Evolutionary conservation across 2,113 vertebrate genomes (phyloP), one percentile per base, ranked within the genome.

Genomic region (Phalacrocorax brasilianus): DNA sequence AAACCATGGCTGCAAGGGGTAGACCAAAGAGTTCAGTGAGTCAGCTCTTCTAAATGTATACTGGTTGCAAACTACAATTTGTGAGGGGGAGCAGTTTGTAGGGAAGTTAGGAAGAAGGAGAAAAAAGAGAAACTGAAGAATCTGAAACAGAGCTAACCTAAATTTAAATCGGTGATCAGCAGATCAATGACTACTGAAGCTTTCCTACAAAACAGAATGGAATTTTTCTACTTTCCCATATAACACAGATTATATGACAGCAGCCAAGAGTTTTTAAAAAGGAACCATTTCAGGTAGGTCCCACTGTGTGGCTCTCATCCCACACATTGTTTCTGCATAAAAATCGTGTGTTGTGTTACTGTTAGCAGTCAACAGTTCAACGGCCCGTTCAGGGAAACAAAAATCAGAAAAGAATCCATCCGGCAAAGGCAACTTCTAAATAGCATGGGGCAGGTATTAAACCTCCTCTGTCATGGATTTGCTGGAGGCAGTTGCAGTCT

Each of bases 371-470:
- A 91, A 84, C 62, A 73, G 38, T 92, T 87, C 87, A 95, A 80
- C 62, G 84, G 70, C 28, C 68, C 45, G 42, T 95, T 96, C 78
- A 66, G 33, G 35, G 28, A 86, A 84, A 74, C 84, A 93, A 91
- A 92, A 93, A 94, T 94, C 78, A 94, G 91, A 95, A 96, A 94
- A 49, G 53, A 97, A 87, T 84, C 80, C 6, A 95, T 75, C 11
- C 40, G 16, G 28, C 89, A 97, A 96, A 91, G 55, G n/a, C 71
- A 96, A 49, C 58, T 80, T 91, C 73, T 90, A 82, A 95, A 96
- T 80, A 85, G 35, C 20, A 89, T 88, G 59, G 45, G 38, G 90
- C 42, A 81, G 47, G 53, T 72, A 92, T 85, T 87, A 91, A 58
- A 88, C 19, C 79, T 21, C 3, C 38, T 53, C 32, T 82, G 70